phyloP scores from a whole-genome alignment of 2,113 vertebrate genomes.

The Abramis brama region DNA sequence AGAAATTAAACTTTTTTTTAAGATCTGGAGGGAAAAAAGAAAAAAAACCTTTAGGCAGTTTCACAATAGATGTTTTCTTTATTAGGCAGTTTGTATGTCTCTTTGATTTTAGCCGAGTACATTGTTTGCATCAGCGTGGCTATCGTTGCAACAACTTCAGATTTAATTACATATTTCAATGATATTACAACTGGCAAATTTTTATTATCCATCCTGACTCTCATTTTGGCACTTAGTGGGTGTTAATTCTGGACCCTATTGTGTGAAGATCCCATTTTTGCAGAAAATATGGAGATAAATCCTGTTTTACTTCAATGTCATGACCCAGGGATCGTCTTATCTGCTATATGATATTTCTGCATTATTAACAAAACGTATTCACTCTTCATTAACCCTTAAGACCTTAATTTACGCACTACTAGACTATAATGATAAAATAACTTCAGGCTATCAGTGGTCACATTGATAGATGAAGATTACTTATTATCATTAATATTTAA shows the following conservation, averaged over 20 bases:
- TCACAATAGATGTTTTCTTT: neutral
- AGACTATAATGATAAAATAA: slow-evolving; percentile 77
- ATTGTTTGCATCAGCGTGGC: neutral
- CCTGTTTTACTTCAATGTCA: slow-evolving; percentile 6
- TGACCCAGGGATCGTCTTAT: slow-evolving; percentile 68
- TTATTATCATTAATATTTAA: slow-evolving; percentile 71
- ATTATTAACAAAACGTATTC: slow-evolving; percentile 76
- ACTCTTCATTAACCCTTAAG: slow-evolving; percentile 78
- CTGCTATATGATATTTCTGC: slow-evolving; percentile 70
- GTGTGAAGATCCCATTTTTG: neutral
- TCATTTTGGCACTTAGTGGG: neutral
- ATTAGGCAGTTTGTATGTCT: neutral
- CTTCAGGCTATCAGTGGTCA: slow-evolving; percentile 72
- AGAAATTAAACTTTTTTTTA: too few relatives aligned
- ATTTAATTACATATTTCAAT: neutral
- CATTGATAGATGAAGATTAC: slow-evolving; percentile 76
- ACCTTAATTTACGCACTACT: slow-evolving; percentile 76
- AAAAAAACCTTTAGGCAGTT: too few relatives aligned
- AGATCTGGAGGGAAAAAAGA: too few relatives aligned
- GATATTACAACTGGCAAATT: neutral
- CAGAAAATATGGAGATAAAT: neutral
- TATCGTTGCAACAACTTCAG: neutral
- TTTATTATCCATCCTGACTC: neutral
- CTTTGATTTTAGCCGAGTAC: neutral
- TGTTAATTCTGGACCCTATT: neutral